phyloP scores from a whole-genome alignment of 2,888 invertebrate genomes.

The Nudaria mundana region DNA sequence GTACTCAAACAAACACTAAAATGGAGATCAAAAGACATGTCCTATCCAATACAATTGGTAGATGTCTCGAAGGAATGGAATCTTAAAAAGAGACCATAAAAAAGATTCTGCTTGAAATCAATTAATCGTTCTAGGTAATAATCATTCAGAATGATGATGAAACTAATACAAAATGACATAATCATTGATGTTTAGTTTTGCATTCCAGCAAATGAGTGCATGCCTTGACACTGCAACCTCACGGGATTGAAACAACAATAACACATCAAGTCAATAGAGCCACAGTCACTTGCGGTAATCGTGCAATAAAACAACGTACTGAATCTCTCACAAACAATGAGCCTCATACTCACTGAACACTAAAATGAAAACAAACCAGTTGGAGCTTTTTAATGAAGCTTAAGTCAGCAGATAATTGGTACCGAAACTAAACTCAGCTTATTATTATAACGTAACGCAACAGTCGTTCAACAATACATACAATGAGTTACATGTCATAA shows the following conservation, averaged over 20 bases:
- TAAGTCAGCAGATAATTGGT: constrained; percentile 26
- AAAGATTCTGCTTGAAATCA: no score
- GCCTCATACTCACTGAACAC: constrained; percentile 34
- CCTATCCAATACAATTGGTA: no score
- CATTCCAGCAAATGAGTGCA: constrained; percentile 41
- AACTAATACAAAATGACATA: no score
- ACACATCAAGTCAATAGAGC: constrained; percentile 60
- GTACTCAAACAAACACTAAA: no score
- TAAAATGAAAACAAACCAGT: constrained; percentile 45
- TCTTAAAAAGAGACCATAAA: no score
- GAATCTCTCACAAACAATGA: constrained; percentile 50
- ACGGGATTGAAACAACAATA: constrained; percentile 50
- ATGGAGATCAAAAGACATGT: no score
- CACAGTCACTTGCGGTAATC: constrained; percentile 56
- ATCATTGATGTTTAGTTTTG: constrained; percentile 29
- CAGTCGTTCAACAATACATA: constrained; percentile 30
- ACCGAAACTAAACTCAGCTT: constrained; percentile 27
- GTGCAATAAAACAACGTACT: constrained; percentile 50
- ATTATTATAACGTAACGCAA: constrained; percentile 30
- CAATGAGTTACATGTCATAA: constrained; percentile 32
- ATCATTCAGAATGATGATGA: no score
- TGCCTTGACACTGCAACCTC: constrained; percentile 70
- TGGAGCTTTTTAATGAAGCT: constrained; percentile 29
- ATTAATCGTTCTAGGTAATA: no score
- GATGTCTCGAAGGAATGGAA: no score